Evolutionary conservation across 2,888 invertebrate species (phyloP), one percentile per base, ranked within the genome.

Genomic region (Lordiphosa fenestrarum): DNA sequence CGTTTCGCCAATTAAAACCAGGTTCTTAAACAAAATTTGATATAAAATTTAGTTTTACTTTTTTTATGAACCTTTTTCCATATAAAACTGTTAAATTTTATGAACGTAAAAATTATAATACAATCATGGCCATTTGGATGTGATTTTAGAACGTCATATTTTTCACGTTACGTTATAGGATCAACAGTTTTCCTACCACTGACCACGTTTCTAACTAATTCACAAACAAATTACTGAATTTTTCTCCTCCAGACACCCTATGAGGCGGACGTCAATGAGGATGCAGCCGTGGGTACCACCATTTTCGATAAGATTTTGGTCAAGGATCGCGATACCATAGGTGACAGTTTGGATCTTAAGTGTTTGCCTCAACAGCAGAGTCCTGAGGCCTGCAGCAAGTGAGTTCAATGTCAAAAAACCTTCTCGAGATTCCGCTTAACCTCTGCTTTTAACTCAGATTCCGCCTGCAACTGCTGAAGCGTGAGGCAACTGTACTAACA

Each of bases 261-360:
- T 88, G 95, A 95, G 88, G 92, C 94, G 3, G 92, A 93, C 70
- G 94, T 96, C 6, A 91, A 93, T 39, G 96, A 96, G 90, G 94
- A 96, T 86, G 93, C 95, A 0, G 88, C 90, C 10, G 89, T 94
- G 3, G 95, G 94, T 2, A 92, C 93, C 4, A 94, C 94, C 0
- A 92, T 97, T 21, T 92, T 96, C 69, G 91, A 92, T 25, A 92
- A 93, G 58, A 94, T 97, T 52, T 89, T 91, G 55, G 94, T 96
- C 6, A 93, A 93, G 77, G 97, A 97, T 88, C 92, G 92, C 95
- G 97, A 97, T 87, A 92, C 93, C 3, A 92, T 95, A 9, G 96
- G 97, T 0, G 94, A 95, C 56, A 94, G 93, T 72, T 91, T 97
- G 62, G 94, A 95, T 89, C 93, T 97, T 4, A 93, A 92, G 58